These are phyloP conservation scores for Cantharis nigra DNA, from an alignment of 2,888 invertebrate species.

Conservation along the genomic window DNA sequence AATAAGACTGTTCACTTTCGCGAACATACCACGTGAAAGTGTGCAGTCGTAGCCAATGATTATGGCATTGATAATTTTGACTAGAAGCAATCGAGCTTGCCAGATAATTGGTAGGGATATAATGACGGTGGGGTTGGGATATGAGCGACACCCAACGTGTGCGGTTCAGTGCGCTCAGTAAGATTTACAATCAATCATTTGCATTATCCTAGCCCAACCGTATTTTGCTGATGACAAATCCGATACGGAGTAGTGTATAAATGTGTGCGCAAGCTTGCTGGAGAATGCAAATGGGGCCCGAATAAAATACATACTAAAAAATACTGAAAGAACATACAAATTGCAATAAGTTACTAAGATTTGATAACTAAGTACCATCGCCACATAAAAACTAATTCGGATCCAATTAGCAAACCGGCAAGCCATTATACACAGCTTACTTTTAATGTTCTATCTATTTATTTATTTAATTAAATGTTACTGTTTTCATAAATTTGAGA, in stretches of 20 bases:
- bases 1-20: constrained; percentile 47
- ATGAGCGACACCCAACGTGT: constrained; percentile 24
- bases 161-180: constrained; percentile 22
- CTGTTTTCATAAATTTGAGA: constrained; percentile 44
- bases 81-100: constrained; percentile 30
- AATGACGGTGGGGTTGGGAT: constrained; percentile 14
- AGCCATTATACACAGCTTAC: constrained; percentile 55
- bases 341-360: constrained; percentile 37
- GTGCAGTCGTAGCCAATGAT: constrained; percentile 37
- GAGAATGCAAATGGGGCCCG: constrained; percentile 35
- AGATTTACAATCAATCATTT: constrained; percentile 6
- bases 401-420: constrained; percentile 40
- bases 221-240: constrained; percentile 43
- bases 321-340: constrained; percentile 25
- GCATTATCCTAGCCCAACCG: constrained; percentile 13
- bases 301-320: constrained; percentile 28
- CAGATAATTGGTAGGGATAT: constrained; percentile 24
- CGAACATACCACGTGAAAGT: constrained; percentile 41
- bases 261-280: constrained; percentile 54
- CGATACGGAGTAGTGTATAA: constrained; percentile 57
- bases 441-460: constrained; percentile 51
- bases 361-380: constrained; percentile 40
- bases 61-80: constrained; percentile 26
- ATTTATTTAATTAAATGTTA: constrained; percentile 48
- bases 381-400: constrained; percentile 34